Percentiles rank a stretch among this genome's conserved stretches.
phyloP scores from a whole-genome alignment of 2,113 vertebrate genomes.

The Anguilla japonica region DNA sequence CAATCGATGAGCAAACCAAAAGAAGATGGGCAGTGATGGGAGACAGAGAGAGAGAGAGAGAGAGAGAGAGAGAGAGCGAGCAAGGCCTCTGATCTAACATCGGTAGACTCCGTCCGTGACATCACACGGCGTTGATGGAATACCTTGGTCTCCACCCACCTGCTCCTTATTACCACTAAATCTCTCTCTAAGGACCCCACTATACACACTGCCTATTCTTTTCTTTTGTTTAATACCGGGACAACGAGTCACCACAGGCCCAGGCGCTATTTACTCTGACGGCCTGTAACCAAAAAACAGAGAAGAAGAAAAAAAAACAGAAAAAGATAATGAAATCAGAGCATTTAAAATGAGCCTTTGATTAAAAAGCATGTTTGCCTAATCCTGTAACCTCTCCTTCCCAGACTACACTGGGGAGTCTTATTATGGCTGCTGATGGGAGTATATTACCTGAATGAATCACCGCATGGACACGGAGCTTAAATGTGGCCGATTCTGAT shows the following conservation, averaged over 20 bases:
- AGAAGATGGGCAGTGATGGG: not conserved
- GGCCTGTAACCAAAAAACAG: not conserved
- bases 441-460: constrained; percentile 37
- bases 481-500: not conserved
- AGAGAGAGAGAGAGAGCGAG: not conserved
- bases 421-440: constrained; percentile 35
- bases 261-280: not conserved
- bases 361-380: constrained; percentile 44
- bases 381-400: constrained; percentile 19
- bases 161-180: constrained; percentile 29
- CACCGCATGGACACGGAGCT: not conserved
- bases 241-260: not conserved
- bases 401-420: not conserved
- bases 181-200: constrained; percentile 28
- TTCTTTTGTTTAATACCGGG: not conserved
- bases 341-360: constrained; percentile 43
- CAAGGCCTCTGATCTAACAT: not conserved
- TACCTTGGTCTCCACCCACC: constrained; percentile 19
- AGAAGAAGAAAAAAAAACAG: not conserved
- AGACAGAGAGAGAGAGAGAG: not conserved
- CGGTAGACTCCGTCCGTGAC: not conserved
- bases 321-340: constrained; percentile 34
- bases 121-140: constrained; percentile 17
- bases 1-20: not conserved
- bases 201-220: not conserved